Percentiles rank a stretch among this genome's conserved stretches.
These are phyloP conservation scores for Chiridota heheva DNA, from an alignment of 35 echinoderm and acorn worm species.

Conservation along the genomic window DNA sequence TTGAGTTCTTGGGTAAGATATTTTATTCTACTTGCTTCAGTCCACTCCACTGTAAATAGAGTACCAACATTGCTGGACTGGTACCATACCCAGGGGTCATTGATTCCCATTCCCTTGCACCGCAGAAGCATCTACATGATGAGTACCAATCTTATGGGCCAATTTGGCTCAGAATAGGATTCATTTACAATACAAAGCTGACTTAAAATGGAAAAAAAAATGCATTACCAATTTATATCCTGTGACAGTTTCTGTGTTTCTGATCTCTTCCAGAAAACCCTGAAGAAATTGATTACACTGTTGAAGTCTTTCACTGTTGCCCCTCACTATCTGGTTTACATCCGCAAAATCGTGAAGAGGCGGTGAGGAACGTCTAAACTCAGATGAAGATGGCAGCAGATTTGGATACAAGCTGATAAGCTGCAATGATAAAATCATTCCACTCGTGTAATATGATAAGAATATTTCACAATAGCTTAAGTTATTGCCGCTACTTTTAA, in stretches of 20 bases:
- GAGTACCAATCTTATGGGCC: no score
- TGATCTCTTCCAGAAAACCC: conserved; percentile 61
- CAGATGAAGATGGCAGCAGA: conserved; percentile 72
- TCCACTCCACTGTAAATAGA: no score
- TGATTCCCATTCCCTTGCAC: no score
- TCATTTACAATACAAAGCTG: no score
- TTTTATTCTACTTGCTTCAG: no score
- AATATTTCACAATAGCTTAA: background rate
- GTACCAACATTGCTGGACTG: no score
- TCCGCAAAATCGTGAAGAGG: conserved; percentile 94
- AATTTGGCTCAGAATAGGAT: no score
- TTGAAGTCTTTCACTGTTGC: conserved; percentile 32
- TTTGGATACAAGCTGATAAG: conserved; percentile 91
- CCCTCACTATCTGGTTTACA: conserved; percentile 72
- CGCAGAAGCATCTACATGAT: no score
- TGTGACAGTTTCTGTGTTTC: conserved; percentile 50
- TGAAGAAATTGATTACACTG: conserved; percentile 69
- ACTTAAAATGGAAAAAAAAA: no score
- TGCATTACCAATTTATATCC: conserved; percentile 76
- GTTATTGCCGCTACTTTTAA: background rate
- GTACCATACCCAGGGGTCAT: no score
- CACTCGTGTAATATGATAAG: background rate
- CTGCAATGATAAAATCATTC: conserved; percentile 32
- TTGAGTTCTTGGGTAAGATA: no score
- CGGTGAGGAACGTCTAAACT: conserved; percentile 71